A percentile compares a stretch with the other conserved stretches of the same genome.
These are phyloP conservation scores for Otocyon megalotis DNA, from an alignment of 2,113 vertebrate species.

Conservation along the genomic window DNA sequence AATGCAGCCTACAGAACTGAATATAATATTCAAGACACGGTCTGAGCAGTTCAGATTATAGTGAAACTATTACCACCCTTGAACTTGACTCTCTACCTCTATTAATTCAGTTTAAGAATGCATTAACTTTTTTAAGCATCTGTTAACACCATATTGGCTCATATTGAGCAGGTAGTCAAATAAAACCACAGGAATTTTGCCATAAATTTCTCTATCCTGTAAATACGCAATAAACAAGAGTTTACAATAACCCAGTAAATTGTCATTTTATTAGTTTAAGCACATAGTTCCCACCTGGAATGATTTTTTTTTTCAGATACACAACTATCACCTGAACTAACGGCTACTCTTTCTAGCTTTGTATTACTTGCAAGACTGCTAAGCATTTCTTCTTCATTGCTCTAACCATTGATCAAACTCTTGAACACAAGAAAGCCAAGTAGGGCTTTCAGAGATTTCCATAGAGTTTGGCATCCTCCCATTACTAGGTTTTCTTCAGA, in stretches of 20 bases:
- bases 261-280: conserved; percentile 69
- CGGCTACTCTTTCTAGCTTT: background rate
- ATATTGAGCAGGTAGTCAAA: conserved; percentile 39
- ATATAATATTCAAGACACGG: conserved; percentile 32
- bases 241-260: conserved; percentile 67
- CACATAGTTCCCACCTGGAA: background rate
- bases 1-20: conserved; percentile 45
- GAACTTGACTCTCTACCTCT: conserved; percentile 57
- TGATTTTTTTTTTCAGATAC: background rate
- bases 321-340: background rate
- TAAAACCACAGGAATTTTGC: conserved; percentile 75
- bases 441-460: background rate
- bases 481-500: background rate
- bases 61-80: conserved; percentile 46
- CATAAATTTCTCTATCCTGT: conserved; percentile 48
- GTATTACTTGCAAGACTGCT: background rate
- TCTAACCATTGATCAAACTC: background rate
- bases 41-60: conserved; percentile 60
- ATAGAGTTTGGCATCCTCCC: background rate
- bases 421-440: background rate
- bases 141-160: conserved; percentile 49
- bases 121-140: conserved; percentile 71
- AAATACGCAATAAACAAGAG: conserved; percentile 71
- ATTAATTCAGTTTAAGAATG: conserved; percentile 58
- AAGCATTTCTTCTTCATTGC: conserved; percentile 7